Conservation (phyloP, 37 sponge, comb jelly and placozoan species). For the Haliclona indistincta region DNA sequence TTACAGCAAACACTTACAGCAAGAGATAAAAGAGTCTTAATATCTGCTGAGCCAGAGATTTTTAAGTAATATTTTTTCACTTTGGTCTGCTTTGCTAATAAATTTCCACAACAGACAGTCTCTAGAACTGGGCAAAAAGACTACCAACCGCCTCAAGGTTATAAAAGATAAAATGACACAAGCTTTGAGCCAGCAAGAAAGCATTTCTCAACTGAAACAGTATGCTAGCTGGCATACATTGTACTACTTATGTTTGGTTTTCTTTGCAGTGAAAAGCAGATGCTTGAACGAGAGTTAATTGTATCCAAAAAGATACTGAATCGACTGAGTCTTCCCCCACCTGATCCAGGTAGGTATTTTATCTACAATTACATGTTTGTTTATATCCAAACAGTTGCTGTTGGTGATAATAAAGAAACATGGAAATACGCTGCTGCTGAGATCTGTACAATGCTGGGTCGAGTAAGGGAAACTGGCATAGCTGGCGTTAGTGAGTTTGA, state of each 20-base stretch:
- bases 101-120: conserved; percentile 16
- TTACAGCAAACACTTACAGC: conserved; percentile 1
- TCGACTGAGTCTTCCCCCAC: too few species aligned
- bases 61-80: conserved; percentile 5
- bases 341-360: too few species aligned
- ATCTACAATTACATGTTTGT: too few species aligned
- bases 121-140: conserved; percentile 38
- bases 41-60: conserved; percentile 7
- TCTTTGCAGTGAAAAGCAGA: conserved; percentile 34
- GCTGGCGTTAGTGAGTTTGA: not conserved
- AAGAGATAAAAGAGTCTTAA: conserved; percentile 4
- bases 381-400: too few species aligned
- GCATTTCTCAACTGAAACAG: too few species aligned
- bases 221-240: too few species aligned
- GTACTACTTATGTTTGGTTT: not conserved
- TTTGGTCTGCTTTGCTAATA: not conserved
- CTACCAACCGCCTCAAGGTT: conserved; percentile 23
- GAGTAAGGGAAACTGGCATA: conserved; percentile 22
- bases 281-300: conserved; percentile 35
- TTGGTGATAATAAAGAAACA: conserved; percentile 3
- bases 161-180: conserved; percentile 28
- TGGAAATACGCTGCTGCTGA: conserved; percentile 73
- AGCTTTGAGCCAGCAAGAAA: too few species aligned
- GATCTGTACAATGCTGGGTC: conserved; percentile 41
- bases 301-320: conserved; percentile 15